These are phyloP conservation scores for Spodoptera picta DNA, from an alignment of 2,888 invertebrate genomes.

Conservation along the genomic window DNA sequence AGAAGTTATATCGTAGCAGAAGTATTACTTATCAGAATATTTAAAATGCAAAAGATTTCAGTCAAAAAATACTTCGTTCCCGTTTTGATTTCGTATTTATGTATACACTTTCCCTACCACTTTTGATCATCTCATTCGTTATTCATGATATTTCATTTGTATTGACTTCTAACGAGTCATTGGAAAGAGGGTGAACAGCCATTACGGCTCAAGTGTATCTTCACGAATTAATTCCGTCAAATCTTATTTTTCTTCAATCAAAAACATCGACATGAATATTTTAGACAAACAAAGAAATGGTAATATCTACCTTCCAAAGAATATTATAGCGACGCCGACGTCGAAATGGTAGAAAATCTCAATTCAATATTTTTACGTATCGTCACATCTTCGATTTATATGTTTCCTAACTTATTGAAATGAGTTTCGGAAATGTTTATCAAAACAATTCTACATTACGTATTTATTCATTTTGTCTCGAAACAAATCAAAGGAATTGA, in stretches of 20 bases:
- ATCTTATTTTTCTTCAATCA: conserved; percentile 49
- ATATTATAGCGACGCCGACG: conserved; percentile 8
- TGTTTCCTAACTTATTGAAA: too few relatives aligned
- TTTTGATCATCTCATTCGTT: conserved; percentile 75
- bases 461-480: too few relatives aligned
- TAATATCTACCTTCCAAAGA: conserved; percentile 8
- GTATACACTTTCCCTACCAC: conserved; percentile 65
- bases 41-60: conserved; percentile 1
- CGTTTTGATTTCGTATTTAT: conserved; percentile 37
- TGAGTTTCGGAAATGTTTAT: too few relatives aligned
- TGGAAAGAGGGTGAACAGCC: conserved; percentile 47
- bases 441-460: too few relatives aligned
- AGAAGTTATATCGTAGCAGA: too few relatives aligned
- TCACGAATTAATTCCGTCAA: conserved; percentile 39
- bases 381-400: too few relatives aligned
- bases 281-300: conserved; percentile 26
- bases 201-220: conserved; percentile 41
- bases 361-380: conserved; percentile 20
- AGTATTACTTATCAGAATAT: too few relatives aligned
- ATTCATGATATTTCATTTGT: conserved; percentile 76
- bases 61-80: conserved; percentile 4
- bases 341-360: conserved; percentile 26
- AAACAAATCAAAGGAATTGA: too few relatives aligned
- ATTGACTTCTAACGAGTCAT: conserved; percentile 62
- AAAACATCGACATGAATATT: conserved; percentile 45